Base-by-base conservation (phyloP, 2,888 invertebrate species). In the Dryadula phaetusa region DNA sequence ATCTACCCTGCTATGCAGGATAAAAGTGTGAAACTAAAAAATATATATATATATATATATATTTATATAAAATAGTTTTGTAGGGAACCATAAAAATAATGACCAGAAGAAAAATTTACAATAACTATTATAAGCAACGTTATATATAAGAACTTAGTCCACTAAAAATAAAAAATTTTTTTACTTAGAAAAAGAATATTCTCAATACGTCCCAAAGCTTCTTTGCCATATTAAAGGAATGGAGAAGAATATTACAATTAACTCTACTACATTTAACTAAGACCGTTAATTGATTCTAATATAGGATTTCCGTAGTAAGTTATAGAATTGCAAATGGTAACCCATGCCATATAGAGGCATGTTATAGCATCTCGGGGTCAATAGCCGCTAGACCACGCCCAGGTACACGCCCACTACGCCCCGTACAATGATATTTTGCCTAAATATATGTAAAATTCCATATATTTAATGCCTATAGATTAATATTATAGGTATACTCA, bases 311-410 rank as follows among this genome's bases (percentile, higher is more conserved):
- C 70, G 65, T 63, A 67, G 46, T 67, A 74, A 72, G 74, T 79
- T 78, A 84, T 87, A 84, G 88, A 87, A 88, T 89, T 89, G 86
- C 87, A 83, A 88, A 89, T 87, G 76, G 74, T 77, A 78, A 79
- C 80, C 66, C 69, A 67, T 78, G 75, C 79, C 81, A 77, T 80
- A 76, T 71, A 72, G 42, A 73, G 73, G 62, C 70, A 62, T 72
- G 68, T 71, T 74, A 74, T 72, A 69, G 70, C 75, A 74, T 75
- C 71, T 67, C 64, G 67, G 76, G 87, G 80, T 89, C 87, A 84
- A 71, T 79, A 87, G 82, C 88, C 90, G 75, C 42, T 1, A 69
- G 14, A 77, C 85, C 90, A 88, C 90, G 88, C 90, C 91, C 76
- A 60, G 25, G 12, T 79, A 84, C 89, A 89, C 90, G 88, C 90